A percentile compares a stretch with the other conserved stretches of the same genome.
phyloP scores from a whole-genome alignment of 2,113 vertebrate species.

The Telmatochromis sp. region DNA sequence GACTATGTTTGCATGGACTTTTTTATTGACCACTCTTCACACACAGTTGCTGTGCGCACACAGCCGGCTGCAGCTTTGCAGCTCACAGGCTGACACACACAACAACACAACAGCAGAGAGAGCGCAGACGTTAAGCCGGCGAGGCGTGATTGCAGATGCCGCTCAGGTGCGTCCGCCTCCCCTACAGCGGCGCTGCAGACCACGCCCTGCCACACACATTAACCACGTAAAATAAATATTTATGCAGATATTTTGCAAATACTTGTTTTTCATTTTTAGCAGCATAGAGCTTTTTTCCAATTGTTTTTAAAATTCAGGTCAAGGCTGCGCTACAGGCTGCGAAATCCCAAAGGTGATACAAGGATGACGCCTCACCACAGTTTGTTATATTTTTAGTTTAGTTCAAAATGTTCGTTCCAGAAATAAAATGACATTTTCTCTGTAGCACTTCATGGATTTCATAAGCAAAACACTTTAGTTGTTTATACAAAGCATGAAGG shows the following conservation, averaged over 20 bases:
- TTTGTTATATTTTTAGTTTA: not conserved
- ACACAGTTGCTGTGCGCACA: rapidly evolving
- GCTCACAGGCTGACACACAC: not conserved
- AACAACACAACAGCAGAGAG: not conserved
- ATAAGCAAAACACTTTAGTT: not conserved
- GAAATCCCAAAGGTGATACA: not conserved
- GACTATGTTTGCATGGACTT: rapidly evolving
- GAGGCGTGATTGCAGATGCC: not conserved
- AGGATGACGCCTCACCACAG: not conserved
- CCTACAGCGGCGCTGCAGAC: not conserved
- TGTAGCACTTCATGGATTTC: not conserved
- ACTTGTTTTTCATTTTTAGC: not conserved
- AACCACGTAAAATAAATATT: not conserved
- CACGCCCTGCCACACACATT: not conserved
- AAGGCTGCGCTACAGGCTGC: not conserved
- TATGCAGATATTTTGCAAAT: not conserved
- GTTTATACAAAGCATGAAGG: not conserved
- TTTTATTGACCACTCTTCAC: not conserved
- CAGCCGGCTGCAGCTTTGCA: not conserved
- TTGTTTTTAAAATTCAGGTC: not conserved
- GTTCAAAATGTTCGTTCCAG: too few relatives aligned
- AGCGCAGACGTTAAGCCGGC: rapidly evolving
- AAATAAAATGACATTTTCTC: not conserved
- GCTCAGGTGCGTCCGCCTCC: not conserved
- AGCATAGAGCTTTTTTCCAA: not conserved